A percentile compares a stretch with the other conserved stretches of the same genome.
Conservation (phyloP, 2,113 vertebrate genomes). For the Aviceda subcristata region DNA sequence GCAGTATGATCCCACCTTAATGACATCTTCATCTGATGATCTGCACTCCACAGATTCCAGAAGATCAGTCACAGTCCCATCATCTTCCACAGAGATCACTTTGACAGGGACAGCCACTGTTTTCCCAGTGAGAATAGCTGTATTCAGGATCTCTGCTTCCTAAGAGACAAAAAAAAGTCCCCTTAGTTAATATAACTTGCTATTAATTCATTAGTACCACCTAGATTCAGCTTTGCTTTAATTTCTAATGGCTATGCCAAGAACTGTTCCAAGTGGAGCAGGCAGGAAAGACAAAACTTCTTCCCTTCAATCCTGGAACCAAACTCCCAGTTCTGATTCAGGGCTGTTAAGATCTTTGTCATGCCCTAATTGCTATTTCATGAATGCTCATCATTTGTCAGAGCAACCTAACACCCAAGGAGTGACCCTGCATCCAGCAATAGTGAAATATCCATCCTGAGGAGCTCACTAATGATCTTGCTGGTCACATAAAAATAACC, state of each 20-base stretch:
- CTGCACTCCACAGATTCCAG: constrained; percentile 82
- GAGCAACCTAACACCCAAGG: background rate
- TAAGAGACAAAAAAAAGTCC: constrained; percentile 5
- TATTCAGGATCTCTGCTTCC: constrained; percentile 87
- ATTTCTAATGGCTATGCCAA: background rate
- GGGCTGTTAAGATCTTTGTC: background rate
- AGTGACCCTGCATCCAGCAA: background rate
- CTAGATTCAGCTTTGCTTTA: background rate
- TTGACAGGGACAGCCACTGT: constrained; percentile 85
- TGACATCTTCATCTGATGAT: constrained; percentile 83
- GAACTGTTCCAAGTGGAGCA: background rate
- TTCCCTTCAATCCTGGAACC: background rate
- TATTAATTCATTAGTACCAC: background rate
- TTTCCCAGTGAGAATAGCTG: constrained; percentile 86
- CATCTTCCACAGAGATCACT: constrained; percentile 81
- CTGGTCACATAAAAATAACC: background rate
- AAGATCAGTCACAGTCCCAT: constrained; percentile 79
- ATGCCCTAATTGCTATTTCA: background rate
- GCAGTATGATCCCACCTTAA: constrained; percentile 79
- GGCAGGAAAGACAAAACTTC: background rate
- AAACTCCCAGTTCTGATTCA: background rate
- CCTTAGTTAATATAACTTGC: background rate
- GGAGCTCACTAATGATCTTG: background rate
- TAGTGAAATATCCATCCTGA: background rate
- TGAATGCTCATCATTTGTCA: background rate